These are phyloP conservation scores for Triplophysa yarkandensis DNA, from an alignment of 2,797 vertebrate genomes.

Conservation along the genomic window DNA sequence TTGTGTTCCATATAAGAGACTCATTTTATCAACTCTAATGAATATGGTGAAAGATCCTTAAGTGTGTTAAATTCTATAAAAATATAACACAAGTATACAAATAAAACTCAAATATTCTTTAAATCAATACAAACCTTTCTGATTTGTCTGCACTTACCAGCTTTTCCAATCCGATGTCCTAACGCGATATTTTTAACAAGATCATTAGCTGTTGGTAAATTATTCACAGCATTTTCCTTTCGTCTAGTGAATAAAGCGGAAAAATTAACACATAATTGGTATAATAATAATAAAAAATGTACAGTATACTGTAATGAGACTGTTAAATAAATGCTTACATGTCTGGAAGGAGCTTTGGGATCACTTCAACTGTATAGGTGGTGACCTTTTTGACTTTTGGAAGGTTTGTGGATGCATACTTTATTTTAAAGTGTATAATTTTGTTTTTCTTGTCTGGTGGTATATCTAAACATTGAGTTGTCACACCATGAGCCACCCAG, in stretches of 20 bases:
- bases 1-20: no score
- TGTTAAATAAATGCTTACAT: conserved; percentile 69
- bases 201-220: conserved; percentile 59
- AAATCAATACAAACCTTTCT: no score
- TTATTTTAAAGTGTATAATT: conserved; percentile 68
- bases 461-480: conserved; percentile 37
- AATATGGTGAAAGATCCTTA: no score
- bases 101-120: no score
- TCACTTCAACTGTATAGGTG: conserved; percentile 76
- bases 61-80: neutral
- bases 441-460: conserved; percentile 34
- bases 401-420: conserved; percentile 69
- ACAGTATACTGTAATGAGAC: neutral
- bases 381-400: conserved; percentile 54
- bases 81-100: neutral
- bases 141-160: neutral
- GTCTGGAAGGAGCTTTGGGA: conserved; percentile 81
- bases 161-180: conserved; percentile 49
- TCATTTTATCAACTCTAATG: no score
- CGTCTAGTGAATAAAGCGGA: conserved; percentile 67
- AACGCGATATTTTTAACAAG: conserved; percentile 74
- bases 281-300: neutral
- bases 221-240: conserved; percentile 74
- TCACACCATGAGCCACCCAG: conserved; percentile 82
- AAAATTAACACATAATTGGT: neutral